phyloP scores from a whole-genome alignment of 2,888 invertebrate species.

The Dicyrtomina minuta region DNA sequence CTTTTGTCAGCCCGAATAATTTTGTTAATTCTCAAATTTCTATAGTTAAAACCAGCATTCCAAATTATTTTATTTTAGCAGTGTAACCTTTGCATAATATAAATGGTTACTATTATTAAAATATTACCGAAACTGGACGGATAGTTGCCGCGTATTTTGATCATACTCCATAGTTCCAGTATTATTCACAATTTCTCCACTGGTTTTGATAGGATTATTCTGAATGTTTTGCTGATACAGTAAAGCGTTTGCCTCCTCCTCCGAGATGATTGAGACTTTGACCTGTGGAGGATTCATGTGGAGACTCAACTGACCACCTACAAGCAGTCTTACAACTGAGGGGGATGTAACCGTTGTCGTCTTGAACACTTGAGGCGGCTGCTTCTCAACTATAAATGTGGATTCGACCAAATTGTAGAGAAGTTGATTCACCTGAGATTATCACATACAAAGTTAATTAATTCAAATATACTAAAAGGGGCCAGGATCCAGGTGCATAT shows the following conservation, averaged over 20 bases:
- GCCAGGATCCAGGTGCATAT: no score
- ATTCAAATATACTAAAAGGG: background rate
- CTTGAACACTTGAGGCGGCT: background rate
- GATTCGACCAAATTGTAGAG: background rate
- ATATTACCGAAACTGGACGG: slow-evolving; percentile 1
- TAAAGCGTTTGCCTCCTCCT: slow-evolving; percentile 34
- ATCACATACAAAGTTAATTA: background rate
- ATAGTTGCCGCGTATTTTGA: slow-evolving; percentile 28
- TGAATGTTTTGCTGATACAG: slow-evolving; percentile 17
- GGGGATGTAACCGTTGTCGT: slow-evolving; percentile 37
- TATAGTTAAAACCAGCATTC: slow-evolving; percentile 20
- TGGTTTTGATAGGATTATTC: slow-evolving; percentile 3
- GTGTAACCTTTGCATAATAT: background rate
- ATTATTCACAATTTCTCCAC: slow-evolving; percentile 36
- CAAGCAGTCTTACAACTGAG: slow-evolving; percentile 36
- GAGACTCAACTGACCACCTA: slow-evolving; percentile 38
- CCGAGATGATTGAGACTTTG: slow-evolving; percentile 33
- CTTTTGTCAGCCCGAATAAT: slow-evolving; percentile 39
- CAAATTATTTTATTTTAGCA: background rate
- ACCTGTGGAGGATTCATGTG: slow-evolving; percentile 36
- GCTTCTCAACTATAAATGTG: background rate
- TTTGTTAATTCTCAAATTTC: slow-evolving; percentile 37
- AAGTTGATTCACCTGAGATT: background rate
- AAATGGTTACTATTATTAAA: background rate
- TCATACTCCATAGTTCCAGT: slow-evolving; percentile 33